A percentile compares a stretch with the other conserved stretches of the same genome.
These are phyloP conservation scores for Pseudoatta argentina DNA, from an alignment of 1,140 invertebrate genomes.

Conservation along the genomic window DNA sequence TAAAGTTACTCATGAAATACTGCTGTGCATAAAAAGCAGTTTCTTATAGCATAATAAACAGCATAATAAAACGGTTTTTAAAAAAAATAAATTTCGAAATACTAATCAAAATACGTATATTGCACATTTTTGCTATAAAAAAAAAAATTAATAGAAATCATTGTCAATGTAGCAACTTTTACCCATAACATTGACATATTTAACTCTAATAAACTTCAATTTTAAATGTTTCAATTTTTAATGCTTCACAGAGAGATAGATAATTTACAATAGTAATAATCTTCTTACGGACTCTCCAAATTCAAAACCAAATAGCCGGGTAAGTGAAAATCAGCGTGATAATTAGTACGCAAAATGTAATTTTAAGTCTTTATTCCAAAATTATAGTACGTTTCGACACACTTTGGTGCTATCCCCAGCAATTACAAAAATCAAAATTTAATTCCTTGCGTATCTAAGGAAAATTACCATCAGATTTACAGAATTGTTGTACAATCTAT, in stretches of 20 bases:
- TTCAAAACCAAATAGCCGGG: too few species aligned
- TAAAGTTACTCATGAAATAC: not conserved
- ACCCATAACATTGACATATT: not conserved
- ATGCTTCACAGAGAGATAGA: not conserved
- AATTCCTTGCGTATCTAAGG: too few species aligned
- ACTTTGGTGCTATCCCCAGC: too few species aligned
- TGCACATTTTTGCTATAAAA: not conserved
- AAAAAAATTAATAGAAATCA: not conserved
- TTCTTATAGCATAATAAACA: not conserved
- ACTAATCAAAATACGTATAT: not conserved
- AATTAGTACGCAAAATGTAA: too few species aligned
- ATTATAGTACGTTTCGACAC: too few species aligned
- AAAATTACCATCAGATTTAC: too few species aligned
- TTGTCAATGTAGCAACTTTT: not conserved
- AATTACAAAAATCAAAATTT: too few species aligned
- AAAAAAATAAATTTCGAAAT: not conserved
- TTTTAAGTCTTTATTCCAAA: too few species aligned
- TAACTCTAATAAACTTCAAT: not conserved
- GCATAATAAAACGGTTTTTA: not conserved
- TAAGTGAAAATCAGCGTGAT: too few species aligned
- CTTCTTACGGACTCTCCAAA: too few species aligned
- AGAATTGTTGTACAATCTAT: too few species aligned
- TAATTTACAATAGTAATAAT: not conserved
- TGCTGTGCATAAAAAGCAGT: not conserved
- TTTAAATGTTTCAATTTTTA: too few species aligned